Percentiles rank a stretch among this genome's conserved stretches.
These are phyloP conservation scores for Aradophagus sp. DNA, from an alignment of 1,140 invertebrate genomes.

Conservation along the genomic window DNA sequence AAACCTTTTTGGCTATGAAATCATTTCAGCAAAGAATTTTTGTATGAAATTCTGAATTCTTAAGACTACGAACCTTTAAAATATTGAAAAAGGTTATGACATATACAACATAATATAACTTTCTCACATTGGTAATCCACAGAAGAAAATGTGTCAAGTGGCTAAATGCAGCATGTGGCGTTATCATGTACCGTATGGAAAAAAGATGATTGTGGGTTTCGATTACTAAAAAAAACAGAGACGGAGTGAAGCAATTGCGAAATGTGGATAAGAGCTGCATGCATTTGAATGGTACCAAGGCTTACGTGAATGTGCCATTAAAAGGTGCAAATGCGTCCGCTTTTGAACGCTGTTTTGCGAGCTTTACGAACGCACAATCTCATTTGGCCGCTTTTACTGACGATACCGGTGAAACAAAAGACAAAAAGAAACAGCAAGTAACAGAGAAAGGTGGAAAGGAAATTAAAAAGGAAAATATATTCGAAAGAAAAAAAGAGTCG, in stretches of 20 bases:
- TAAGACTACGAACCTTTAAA: too few species aligned
- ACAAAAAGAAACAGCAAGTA: slow-evolving; percentile 3
- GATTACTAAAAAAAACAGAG: slow-evolving; percentile 34
- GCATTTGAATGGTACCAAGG: slow-evolving; percentile 55
- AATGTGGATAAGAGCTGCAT: slow-evolving; percentile 51
- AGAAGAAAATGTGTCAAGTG: slow-evolving; percentile 70
- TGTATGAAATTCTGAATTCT: too few species aligned
- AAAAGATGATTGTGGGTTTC: slow-evolving; percentile 12
- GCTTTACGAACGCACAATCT: slow-evolving; percentile 58
- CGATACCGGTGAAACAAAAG: slow-evolving; percentile 28
- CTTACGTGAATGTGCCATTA: slow-evolving; percentile 56
- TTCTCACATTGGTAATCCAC: too few species aligned
- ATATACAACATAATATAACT: too few species aligned
- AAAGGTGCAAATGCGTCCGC: slow-evolving; percentile 60
- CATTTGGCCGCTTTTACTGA: slow-evolving; percentile 44
- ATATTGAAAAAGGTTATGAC: too few species aligned
- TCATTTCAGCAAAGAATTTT: too few species aligned
- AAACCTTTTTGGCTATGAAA: too few species aligned
- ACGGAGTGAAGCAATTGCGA: slow-evolving; percentile 33
- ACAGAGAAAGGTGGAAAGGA: slow-evolving; percentile 6
- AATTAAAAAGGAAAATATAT: too few species aligned
- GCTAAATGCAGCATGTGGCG: slow-evolving; percentile 68
- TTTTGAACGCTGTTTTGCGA: slow-evolving; percentile 50
- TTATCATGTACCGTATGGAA: slow-evolving; percentile 53
- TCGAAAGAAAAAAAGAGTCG: slow-evolving; percentile 16